Percentiles rank a stretch among this genome's conserved stretches.
These are phyloP conservation scores for Heliconius nattereri DNA, from an alignment of 1,140 invertebrate species.

Conservation along the genomic window DNA sequence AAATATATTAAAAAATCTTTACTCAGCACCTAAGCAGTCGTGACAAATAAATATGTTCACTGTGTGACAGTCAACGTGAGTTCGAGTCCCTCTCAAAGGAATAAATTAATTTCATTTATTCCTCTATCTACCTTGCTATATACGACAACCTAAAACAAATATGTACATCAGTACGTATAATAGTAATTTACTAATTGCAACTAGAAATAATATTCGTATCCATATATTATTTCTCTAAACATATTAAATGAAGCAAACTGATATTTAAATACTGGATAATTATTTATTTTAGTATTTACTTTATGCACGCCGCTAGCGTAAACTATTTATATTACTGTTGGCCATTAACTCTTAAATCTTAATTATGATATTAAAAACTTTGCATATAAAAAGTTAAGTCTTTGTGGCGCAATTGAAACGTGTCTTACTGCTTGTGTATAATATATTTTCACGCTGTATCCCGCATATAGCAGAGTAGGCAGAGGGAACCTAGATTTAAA, in stretches of 20 bases:
- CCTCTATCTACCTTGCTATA: too few species aligned
- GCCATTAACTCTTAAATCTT: slow-evolving; percentile 10
- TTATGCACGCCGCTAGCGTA: neutral
- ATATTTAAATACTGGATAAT: slow-evolving; percentile 6
- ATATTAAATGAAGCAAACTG: neutral
- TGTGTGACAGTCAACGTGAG: too few species aligned
- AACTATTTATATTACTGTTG: neutral
- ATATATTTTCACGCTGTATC: too few species aligned
- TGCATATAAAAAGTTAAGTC: neutral
- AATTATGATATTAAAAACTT: slow-evolving; percentile 10
- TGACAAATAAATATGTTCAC: too few species aligned
- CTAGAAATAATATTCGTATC: neutral
- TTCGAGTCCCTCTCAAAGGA: too few species aligned
- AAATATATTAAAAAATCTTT: neutral
- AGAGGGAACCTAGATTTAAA: too few species aligned
- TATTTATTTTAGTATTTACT: slow-evolving; percentile 2
- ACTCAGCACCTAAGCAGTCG: too few species aligned
- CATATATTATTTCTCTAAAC: neutral
- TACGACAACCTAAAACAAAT: neutral
- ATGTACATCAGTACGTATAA: neutral
- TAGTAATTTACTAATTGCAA: neutral
- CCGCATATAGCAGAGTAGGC: too few species aligned
- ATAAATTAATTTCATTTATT: too few species aligned
- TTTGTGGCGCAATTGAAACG: neutral
- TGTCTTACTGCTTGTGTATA: too few species aligned